These are phyloP conservation scores for Dermolepida albohirtum DNA, from an alignment of 2,888 invertebrate genomes.

Conservation along the genomic window DNA sequence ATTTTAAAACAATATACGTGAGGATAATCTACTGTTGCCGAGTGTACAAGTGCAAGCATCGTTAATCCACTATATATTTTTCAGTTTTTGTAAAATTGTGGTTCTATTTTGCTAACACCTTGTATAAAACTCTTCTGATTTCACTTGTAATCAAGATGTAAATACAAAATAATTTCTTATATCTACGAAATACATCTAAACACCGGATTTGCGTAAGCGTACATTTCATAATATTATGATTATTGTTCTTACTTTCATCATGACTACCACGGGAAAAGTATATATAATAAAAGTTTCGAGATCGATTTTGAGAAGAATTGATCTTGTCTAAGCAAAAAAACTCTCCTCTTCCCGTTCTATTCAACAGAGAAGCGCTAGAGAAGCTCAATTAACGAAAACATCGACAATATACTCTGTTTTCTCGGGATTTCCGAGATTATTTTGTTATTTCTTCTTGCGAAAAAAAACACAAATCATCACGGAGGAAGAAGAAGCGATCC, in stretches of 20 bases:
- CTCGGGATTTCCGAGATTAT: slow-evolving; percentile 8
- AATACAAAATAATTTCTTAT: too few species aligned
- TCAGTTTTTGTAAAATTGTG: too few species aligned
- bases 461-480: neutral
- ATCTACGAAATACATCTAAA: too few species aligned
- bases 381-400: slow-evolving; percentile 31
- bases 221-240: too few species aligned
- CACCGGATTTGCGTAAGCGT: too few species aligned
- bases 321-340: slow-evolving; percentile 13
- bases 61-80: too few species aligned
- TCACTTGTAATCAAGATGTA: too few species aligned
- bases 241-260: slow-evolving; percentile 1
- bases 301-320: slow-evolving; percentile 19
- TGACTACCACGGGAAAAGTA: slow-evolving; percentile 6
- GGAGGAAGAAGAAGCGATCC: neutral
- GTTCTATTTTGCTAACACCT: too few species aligned
- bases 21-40: too few species aligned
- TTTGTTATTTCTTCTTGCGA: neutral
- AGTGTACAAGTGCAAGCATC: too few species aligned
- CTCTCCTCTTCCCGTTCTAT: neutral
- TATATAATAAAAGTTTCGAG: slow-evolving; percentile 8
- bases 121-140: too few species aligned
- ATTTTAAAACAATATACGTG: too few species aligned
- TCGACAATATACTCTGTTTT: slow-evolving; percentile 15
- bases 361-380: neutral